Conservation (phyloP, 2,797 vertebrate genomes). For the Myotis vivesi region DNA sequence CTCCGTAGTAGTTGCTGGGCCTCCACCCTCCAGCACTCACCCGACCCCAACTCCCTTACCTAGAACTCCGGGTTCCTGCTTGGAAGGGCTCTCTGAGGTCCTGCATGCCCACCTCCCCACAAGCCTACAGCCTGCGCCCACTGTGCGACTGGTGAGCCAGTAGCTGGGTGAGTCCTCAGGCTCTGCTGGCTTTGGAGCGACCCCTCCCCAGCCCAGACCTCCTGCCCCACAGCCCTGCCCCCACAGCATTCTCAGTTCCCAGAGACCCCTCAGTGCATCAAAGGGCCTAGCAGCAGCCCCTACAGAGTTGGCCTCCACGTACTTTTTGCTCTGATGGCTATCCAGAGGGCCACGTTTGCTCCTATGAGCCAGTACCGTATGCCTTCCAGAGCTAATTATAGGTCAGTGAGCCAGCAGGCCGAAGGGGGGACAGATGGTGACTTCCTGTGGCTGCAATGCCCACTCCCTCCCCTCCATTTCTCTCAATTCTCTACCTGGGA, state of each 20-base stretch:
- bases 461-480: background rate
- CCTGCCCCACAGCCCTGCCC: background rate
- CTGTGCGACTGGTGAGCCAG: background rate
- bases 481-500: background rate
- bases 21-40: too few relatives aligned
- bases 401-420: constrained; percentile 71
- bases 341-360: background rate
- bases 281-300: background rate
- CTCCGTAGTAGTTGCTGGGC: too few relatives aligned
- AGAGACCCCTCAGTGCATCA: background rate
- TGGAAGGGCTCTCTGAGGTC: too few relatives aligned
- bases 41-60: too few relatives aligned
- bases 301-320: background rate
- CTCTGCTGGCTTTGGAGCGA: background rate
- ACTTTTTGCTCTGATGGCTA: background rate
- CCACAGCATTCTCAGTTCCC: background rate
- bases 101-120: too few relatives aligned
- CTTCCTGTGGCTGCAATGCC: constrained; percentile 56
- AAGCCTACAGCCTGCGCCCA: background rate
- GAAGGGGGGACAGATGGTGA: constrained; percentile 63
- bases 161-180: background rate
- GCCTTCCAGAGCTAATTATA: constrained; percentile 74
- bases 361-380: constrained; percentile 34
- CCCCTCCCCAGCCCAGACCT: background rate
- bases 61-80: too few relatives aligned